Percentiles rank a stretch among this genome's conserved stretches.
phyloP scores from a whole-genome alignment of 2,888 invertebrate species.

The Cheilosia variabilis region DNA sequence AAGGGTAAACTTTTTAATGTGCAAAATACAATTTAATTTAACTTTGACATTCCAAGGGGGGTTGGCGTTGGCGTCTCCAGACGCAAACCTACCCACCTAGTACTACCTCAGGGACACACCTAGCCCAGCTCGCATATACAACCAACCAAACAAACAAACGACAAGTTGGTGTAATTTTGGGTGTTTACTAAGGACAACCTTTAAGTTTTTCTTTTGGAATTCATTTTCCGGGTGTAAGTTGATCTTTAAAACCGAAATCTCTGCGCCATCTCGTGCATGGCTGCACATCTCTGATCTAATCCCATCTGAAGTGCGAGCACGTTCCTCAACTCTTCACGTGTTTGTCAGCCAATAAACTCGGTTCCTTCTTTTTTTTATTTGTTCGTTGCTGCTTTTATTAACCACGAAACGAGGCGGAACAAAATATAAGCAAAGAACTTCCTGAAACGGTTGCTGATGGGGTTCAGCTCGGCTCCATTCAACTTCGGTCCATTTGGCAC shows the following conservation, averaged over 20 bases:
- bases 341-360: conserved; percentile 58
- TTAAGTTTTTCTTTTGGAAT: neutral
- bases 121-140: neutral
- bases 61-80: neutral
- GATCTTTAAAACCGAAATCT: conserved; percentile 20
- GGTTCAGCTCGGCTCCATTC: conserved; percentile 45
- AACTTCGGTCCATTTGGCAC: conserved; percentile 67
- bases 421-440: conserved; percentile 37
- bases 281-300: conserved; percentile 33
- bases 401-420: conserved; percentile 29
- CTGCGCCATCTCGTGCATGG: neutral
- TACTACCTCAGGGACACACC: neutral
- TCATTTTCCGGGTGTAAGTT: conserved; percentile 26
- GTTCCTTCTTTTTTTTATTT: conserved; percentile 11
- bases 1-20: conserved; percentile 81
- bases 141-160: neutral
- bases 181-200: too few species aligned
- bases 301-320: conserved; percentile 41
- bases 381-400: conserved; percentile 20
- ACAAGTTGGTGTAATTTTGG: conserved; percentile 1
- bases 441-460: conserved; percentile 32
- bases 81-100: neutral
- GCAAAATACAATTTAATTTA: conserved; percentile 83
- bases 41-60: conserved; percentile 80
- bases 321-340: conserved; percentile 41